Base-by-base conservation (phyloP, 2,113 vertebrate genomes). In the Tachycineta bicolor region DNA sequence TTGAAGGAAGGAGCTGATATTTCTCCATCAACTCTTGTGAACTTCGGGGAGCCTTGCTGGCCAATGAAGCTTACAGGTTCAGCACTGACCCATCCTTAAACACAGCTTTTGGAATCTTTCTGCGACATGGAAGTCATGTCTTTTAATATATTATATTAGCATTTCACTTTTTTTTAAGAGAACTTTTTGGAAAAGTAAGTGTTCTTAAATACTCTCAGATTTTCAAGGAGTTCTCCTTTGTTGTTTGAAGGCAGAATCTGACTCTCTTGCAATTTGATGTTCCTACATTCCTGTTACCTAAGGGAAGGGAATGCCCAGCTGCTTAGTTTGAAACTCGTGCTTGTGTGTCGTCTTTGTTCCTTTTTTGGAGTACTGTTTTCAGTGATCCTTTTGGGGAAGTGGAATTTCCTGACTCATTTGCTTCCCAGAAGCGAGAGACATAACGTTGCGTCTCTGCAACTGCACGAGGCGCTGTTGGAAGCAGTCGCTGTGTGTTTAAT, bases 391-490 rank as follows among this genome's bases (percentile, higher is more conserved):
- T 58, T 70, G 25, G 25, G 68, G 29, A 90, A 63, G 19, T 89
- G 39, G 43, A 80, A 70, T 74, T 62, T 31, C 59, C 46, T 11
- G n/a, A 73, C 25, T 80, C 2, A 2, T 50, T 76, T 78, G n/a
- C 17, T 50, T 88, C 23, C 33, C 73, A 78, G 43, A 59, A 63
- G 14, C 20, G 52, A 65, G 67, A 79, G 10, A 44, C 14, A 0
- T 24, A 43, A 14, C 0, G 1, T 43, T 53, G 50, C 55, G 37
- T 37, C 37, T 37, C 37, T 37, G 37, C 37, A 37, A 37, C 37
- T 37, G 62, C 58, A 14, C 0, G 0, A 2, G 10, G 12, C 0
- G 0, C 70, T 79, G 19, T 12, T 87, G 62, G 52, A 53, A 90
- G 4, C 14, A 5, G 25, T 19, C 16, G 4, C 58, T 69, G 4